Percentiles rank a stretch among this genome's conserved stretches.
These are phyloP conservation scores for Falco naumanni DNA, from an alignment of 2,797 vertebrate species.

Conservation along the genomic window DNA sequence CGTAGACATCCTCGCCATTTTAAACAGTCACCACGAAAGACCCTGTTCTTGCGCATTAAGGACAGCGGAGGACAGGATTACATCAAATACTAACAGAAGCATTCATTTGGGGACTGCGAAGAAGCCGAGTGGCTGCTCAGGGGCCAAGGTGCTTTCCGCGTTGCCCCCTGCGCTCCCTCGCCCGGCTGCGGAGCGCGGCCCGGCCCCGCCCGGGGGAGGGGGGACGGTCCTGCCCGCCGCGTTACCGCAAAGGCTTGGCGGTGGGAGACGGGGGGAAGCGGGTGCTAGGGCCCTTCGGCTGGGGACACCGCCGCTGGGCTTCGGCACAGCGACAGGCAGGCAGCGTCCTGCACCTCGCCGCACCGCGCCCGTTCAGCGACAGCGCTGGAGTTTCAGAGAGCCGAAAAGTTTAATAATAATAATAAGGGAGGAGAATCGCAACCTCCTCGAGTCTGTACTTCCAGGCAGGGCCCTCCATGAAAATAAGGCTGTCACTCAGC, in stretches of 20 bases:
- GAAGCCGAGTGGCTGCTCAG: no score
- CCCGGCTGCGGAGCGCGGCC: background rate
- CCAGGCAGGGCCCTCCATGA: background rate
- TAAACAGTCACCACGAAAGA: background rate
- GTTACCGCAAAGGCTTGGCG: background rate
- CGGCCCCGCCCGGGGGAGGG: background rate
- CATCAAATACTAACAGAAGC: no score
- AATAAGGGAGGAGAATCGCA: no score
- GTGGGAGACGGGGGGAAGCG: no score
- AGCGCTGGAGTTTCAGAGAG: background rate
- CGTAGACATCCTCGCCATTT: background rate
- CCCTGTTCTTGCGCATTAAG: background rate
- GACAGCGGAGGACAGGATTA: no score
- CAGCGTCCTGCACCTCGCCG: background rate
- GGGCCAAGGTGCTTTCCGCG: background rate
- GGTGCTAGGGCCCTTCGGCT: rapidly evolving
- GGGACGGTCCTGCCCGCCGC: background rate
- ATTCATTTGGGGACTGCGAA: background rate
- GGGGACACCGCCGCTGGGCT: background rate
- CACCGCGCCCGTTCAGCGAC: no score
- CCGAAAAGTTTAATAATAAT: background rate
- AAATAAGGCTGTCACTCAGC: background rate
- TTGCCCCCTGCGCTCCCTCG: background rate
- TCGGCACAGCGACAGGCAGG: background rate
- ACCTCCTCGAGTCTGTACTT: background rate